Percentiles rank a stretch among this genome's conserved stretches.
Evolutionary conservation across 2,113 vertebrate species (phyloP).

Genomic region (Phycodurus eques): DNA sequence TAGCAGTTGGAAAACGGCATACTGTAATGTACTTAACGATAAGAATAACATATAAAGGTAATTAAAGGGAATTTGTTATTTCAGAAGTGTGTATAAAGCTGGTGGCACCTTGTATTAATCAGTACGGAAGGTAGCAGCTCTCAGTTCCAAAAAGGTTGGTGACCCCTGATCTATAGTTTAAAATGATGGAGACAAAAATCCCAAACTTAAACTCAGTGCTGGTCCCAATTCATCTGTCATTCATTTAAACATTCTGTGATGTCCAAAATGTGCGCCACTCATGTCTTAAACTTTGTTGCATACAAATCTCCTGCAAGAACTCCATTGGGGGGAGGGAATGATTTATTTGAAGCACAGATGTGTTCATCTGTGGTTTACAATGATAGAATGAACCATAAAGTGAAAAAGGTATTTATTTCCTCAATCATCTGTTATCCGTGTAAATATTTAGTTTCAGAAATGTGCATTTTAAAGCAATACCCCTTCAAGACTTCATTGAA

Average conservation of each 20-base stretch:
- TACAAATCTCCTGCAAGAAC: neutral
- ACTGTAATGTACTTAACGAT: too few species aligned
- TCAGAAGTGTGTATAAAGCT: too few species aligned
- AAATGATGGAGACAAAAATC: neutral
- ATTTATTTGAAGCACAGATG: neutral
- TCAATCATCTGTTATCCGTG: neutral
- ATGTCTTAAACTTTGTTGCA: neutral
- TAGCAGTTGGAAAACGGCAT: too few species aligned
- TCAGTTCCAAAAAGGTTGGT: too few species aligned
- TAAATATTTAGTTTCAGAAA: neutral
- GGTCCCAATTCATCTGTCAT: neutral
- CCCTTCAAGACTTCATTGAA: too few species aligned
- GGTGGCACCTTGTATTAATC: too few species aligned
- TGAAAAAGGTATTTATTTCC: neutral
- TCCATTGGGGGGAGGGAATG: neutral
- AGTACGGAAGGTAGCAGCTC: too few species aligned
- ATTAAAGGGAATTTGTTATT: too few species aligned
- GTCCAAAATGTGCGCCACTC: neutral
- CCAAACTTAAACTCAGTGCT: too few species aligned
- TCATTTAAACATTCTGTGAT: neutral
- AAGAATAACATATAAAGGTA: too few species aligned
- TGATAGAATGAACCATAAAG: neutral
- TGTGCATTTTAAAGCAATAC: too few species aligned
- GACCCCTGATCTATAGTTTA: neutral
- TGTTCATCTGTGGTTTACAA: neutral